These are phyloP conservation scores for Threskiornis aethiopicus DNA, from an alignment of 2,797 vertebrate genomes.

Conservation along the genomic window DNA sequence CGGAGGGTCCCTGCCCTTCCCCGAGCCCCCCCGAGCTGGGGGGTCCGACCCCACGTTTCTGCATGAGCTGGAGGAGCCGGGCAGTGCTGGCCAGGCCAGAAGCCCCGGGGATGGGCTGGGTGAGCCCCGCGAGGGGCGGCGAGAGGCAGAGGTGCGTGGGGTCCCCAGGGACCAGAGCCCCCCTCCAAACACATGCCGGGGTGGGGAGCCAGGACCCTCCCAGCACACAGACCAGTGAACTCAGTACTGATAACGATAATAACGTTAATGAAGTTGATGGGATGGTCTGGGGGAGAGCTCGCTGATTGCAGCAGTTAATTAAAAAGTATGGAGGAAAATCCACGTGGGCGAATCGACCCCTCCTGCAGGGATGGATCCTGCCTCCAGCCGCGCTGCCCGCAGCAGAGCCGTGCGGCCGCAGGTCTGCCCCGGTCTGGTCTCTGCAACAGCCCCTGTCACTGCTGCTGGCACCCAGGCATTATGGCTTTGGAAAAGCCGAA, in stretches of 20 bases:
- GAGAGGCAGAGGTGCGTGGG: background rate
- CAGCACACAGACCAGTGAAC: background rate
- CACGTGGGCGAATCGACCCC: accelerated
- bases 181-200: background rate
- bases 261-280: background rate
- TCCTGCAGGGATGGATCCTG: background rate
- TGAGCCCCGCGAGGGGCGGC: background rate
- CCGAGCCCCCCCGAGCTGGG: accelerated
- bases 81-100: background rate
- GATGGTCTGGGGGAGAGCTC: background rate
- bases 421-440: background rate
- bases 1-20: background rate
- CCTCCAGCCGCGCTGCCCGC: too few relatives aligned
- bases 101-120: background rate
- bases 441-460: accelerated
- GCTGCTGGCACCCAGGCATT: background rate
- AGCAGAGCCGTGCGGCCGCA: background rate
- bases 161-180: background rate
- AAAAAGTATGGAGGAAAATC: background rate
- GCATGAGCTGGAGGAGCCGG: background rate
- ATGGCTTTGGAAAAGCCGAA: background rate
- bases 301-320: background rate
- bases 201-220: background rate
- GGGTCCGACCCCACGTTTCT: background rate
- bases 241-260: accelerated